Evolutionary conservation across 1,140 invertebrate species (phyloP), one percentile per base, ranked within the genome.

Genomic region (Drosophila equinoxialis): DNA sequence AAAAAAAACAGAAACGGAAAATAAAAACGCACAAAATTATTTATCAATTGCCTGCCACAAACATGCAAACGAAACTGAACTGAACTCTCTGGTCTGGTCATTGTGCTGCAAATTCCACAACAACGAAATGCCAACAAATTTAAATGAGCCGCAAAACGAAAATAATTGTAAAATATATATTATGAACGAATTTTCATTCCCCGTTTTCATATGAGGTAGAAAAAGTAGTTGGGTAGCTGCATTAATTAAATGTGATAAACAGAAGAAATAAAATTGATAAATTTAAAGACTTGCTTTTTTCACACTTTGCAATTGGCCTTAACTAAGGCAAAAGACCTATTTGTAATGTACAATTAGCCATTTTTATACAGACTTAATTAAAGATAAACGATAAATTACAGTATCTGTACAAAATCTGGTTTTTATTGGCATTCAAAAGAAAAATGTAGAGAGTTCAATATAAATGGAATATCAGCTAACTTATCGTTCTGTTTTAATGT

Each of bases 41-140:
- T 76, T 76, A 76, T 76, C 73, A 76, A 69, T 63, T 69, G 30
- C 41, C 71, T 26, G 71, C 72, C 73, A 68, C 63, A 68, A 30
- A 65, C 73, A 75, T 33, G 71, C 26, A 10, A 20, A 37, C 17
- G 45, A 51, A 10, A 17, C 45, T 20, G 11, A 51, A 23, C 17
- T 51, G 45, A 51, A 51, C 45, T 51, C 45, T 51, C 3, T 8
- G 17, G 17, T 20, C 14, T 48, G 45, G 14, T 14, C 45, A 48
- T 20, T 7, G 45, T 14, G 45, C 14, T 20, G 45, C 8, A 11
- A 61, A 39, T 41, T 20, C 37, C 17, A 48, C 48, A 73, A 73
- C 58, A 23, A 30, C 30, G 30, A 30, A 73, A 73, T 69, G 23
- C 30, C 54, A 51, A 13, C 33, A 69, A 42, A 72, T 72, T 72